These are phyloP conservation scores for Microctenopoma stevenorrisi DNA, from an alignment of 2,797 vertebrate species.

Conservation along the genomic window DNA sequence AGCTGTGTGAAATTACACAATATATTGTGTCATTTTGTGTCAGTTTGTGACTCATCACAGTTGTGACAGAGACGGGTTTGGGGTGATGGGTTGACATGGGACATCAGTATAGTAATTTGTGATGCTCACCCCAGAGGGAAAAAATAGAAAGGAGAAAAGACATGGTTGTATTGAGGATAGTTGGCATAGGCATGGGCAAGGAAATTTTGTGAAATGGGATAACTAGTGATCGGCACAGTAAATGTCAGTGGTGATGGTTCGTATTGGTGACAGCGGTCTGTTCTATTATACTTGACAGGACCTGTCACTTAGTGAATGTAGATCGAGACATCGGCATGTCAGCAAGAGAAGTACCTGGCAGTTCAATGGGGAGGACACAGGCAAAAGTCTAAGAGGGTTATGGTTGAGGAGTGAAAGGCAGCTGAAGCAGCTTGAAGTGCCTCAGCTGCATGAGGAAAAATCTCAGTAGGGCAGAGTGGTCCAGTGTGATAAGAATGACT, in stretches of 20 bases:
- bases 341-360: slow-evolving; percentile 50
- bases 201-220: slow-evolving; percentile 42
- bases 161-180: slow-evolving; percentile 19
- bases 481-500: slow-evolving; percentile 8
- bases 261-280: slow-evolving; percentile 46
- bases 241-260: slow-evolving; percentile 50
- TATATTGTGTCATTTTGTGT: slow-evolving; percentile 1
- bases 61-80: slow-evolving; percentile 9
- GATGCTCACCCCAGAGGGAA: slow-evolving; percentile 9
- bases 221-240: slow-evolving; percentile 37
- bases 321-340: slow-evolving; percentile 41
- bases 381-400: slow-evolving; percentile 31
- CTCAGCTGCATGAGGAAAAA: not conserved
- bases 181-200: slow-evolving; percentile 48
- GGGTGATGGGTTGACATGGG: slow-evolving; percentile 16
- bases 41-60: not conserved
- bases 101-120: slow-evolving; percentile 36
- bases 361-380: slow-evolving; percentile 37
- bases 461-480: slow-evolving; percentile 3
- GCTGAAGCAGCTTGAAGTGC: slow-evolving; percentile 19
- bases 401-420: slow-evolving; percentile 35
- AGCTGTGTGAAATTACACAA: slow-evolving; percentile 3
- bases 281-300: slow-evolving; percentile 59
- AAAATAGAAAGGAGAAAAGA: slow-evolving; percentile 13
- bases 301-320: slow-evolving; percentile 54